Base-by-base conservation (phyloP, 2,113 vertebrate genomes). In the Thoracochromis brauschi region DNA sequence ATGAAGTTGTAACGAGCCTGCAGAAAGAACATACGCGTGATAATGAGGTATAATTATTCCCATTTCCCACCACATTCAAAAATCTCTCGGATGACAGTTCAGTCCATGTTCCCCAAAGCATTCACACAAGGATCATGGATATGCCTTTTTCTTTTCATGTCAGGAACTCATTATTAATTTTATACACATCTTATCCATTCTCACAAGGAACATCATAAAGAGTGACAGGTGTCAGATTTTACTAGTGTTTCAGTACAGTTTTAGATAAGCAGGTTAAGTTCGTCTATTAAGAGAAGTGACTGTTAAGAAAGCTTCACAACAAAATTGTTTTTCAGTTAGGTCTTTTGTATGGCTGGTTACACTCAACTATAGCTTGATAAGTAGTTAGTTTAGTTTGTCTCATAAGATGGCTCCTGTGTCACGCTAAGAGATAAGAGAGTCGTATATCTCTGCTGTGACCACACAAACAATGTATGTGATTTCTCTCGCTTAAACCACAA, bases 1-100 rank as follows among this genome's bases (percentile, higher is more conserved):
- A 99, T 99, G 92, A 99, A 99, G 95, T 99, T 99, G 91, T 99
- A 99, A 21, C 99, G 97, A 8, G 99, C 99, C 99, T 99, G 96
- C 2, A 10, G 57, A 45, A 21, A 42, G 17, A 33, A 54, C 5
- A 51, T 19, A 58, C 35, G 26, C 2, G 10, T 53, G n/a, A 10
- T 35, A 31, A 53, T 58, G 51, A 84, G 17, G 5, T 24, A 26
- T 13, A 78, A 78, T 49, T 19, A 11, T 49, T 24, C 26, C 17
- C 3, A 49, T 78, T 78, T 49, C 24, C 9, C 42, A 29, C 14
- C 40, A 31, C 45, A 49, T 78, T 31, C 24, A 31, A 78, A 47
- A 49, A 31, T n/a, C 5, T 31, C 45, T 75, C 24, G 49, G 24
- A 78, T 49, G 71, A n/a, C 71, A 75, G 13, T 29, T 26, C 42